These are phyloP conservation scores for Archilochus colubris DNA, from an alignment of 2,113 vertebrate genomes.

Conservation along the genomic window DNA sequence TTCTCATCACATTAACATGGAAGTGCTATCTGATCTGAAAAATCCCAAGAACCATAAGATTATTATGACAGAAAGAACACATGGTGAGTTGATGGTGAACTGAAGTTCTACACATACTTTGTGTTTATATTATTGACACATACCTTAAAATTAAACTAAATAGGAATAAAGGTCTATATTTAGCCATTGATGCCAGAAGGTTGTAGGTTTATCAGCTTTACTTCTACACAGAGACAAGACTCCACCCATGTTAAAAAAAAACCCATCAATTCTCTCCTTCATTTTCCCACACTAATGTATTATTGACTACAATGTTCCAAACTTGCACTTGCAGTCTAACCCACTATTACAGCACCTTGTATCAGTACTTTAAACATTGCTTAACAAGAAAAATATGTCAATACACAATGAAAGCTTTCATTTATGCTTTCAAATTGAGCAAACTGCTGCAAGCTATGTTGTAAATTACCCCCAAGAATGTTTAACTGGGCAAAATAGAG, in stretches of 20 bases:
- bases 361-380: slow-evolving; percentile 86
- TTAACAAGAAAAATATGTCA: slow-evolving; percentile 87
- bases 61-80: neutral
- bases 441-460: slow-evolving; percentile 78
- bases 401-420: slow-evolving; percentile 83
- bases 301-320: slow-evolving; percentile 76
- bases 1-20: neutral
- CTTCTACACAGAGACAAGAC: neutral
- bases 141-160: neutral
- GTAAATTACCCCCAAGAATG: slow-evolving; percentile 87
- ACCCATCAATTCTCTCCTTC: slow-evolving; percentile 8
- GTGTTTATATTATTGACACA: neutral
- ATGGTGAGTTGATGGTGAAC: neutral
- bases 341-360: slow-evolving; percentile 83
- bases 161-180: neutral
- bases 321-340: slow-evolving; percentile 78
- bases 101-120: neutral
- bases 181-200: neutral
- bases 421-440: slow-evolving; percentile 82
- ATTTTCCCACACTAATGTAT: slow-evolving; percentile 57
- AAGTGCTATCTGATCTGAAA: neutral
- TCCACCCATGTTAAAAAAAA: neutral
- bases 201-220: neutral
- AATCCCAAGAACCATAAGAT: neutral
- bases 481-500: slow-evolving; percentile 74